Evolutionary conservation across 2,888 invertebrate genomes (phyloP), one percentile per base, ranked within the genome.

Genomic region (Pogonocherus hispidulus): DNA sequence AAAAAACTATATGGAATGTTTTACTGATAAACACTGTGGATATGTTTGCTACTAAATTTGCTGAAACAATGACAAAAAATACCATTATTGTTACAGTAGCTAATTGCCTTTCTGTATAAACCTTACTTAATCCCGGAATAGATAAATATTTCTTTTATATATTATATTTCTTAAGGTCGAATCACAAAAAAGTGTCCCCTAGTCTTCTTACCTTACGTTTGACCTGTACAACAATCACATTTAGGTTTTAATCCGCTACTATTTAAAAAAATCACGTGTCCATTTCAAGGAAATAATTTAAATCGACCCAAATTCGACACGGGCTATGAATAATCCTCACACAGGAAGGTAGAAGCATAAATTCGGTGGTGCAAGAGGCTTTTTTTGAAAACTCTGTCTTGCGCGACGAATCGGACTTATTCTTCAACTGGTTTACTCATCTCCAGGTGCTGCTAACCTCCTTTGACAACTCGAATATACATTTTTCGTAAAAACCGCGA

Each of bases 221-320:
- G 44, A 22, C 16, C 57, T 14, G 47, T 1, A 18, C 6, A 19
- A 4, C 32, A 8, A 47, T 47, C 20, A 22, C 19, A 32, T 63
- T 54, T 41, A 20, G 63, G 27, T 69, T 69, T 69, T 76, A 76
- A 76, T 74, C 76, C 72, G 47, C 44, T 55, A 56, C 67, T 59
- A 47, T 71, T 67, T 66, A 44, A 63, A 55, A 54, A 63, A 70
- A 74, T 74, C 76, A 76, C 76, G 76, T 73, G 68, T 68, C 44
- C 44, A 63, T 62, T 66, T 63, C 59, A 63, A 66, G 67, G 41
- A 41, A 55, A 56, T 68, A 71, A 69, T 57, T 49, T 66, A 52
- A 47, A 63, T 69, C 69, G 49, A 67, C 59, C 68, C 44, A 44
- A 68, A 76, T 76, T 76, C 74, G 76, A 71, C 66, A 74, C 70